A percentile compares a stretch with the other conserved stretches of the same genome.
Evolutionary conservation across 2,888 invertebrate genomes (phyloP).

Genomic region (Protophormia terraenovae): DNA sequence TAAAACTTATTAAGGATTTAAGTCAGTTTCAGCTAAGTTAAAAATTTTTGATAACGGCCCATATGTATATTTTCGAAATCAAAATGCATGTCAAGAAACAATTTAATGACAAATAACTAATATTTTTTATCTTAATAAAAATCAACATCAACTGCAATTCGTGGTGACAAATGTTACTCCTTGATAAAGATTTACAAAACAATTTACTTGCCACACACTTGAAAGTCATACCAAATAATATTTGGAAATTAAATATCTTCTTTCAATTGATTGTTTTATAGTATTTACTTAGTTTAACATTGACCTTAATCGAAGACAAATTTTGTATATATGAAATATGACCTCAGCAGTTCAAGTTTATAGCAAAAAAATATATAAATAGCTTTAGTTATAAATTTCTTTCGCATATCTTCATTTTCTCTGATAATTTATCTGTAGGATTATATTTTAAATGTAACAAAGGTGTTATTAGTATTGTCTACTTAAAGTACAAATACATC

Average conservation of each 20-base stretch:
- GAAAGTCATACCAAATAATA: constrained; percentile 67
- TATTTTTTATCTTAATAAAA: constrained; percentile 22
- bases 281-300: neutral
- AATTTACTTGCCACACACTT: constrained; percentile 70
- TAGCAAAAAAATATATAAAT: neutral
- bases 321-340: neutral
- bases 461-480: no score
- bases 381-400: neutral
- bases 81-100: constrained; percentile 2
- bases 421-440: no score
- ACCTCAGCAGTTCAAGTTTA: constrained; percentile 38
- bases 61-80: neutral
- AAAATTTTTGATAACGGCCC: no score
- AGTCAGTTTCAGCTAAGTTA: no score
- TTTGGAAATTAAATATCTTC: constrained; percentile 50
- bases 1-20: no score
- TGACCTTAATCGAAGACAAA: neutral
- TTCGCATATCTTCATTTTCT: no score
- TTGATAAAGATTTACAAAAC: neutral
- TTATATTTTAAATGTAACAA: no score
- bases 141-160: constrained; percentile 37
- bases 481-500: no score
- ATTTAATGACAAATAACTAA: neutral
- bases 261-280: neutral
- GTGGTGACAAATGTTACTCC: constrained; percentile 49